Base-by-base conservation (phyloP, 2,113 vertebrate species). In the Solea solea region DNA sequence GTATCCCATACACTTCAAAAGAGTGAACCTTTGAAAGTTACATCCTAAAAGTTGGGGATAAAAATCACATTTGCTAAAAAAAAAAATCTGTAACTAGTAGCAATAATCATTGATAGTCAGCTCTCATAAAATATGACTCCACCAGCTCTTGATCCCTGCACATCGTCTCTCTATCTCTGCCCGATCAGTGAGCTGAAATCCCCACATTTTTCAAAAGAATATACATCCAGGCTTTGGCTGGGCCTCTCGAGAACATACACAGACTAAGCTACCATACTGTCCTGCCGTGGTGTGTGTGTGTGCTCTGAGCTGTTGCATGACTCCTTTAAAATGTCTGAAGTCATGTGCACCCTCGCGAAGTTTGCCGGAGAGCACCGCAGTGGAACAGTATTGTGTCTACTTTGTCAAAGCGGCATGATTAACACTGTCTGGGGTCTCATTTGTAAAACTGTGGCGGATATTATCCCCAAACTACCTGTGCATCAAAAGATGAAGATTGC, bases 171-270 rank as follows among this genome's bases (percentile, higher is more conserved):
- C 44, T 74, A 68, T 74, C 73, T 74, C 49, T 64, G 61, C 64
- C 45, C 48, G 66, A 64, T 49, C 62, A 77, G 48, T 74, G 59
- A 86, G 76, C 76, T 55, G 25, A 57, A 80, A 65, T 78, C 52
- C 78, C 54, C 40, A 61, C 10, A 40, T 69, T 75, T 75, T 75
- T 75, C 76, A 78, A 83, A 78, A 65, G 28, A 52, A 64, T 76
- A 76, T 69, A 71, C 76, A 8, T 68, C 71, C 56, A 55, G 44
- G 69, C 69, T 76, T 81, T 62, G 58, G 10, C 63, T 72, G 60
- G 53, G 58, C 50, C 49, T 74, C 63, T 57, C 34, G 59, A 74
- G 64, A 57, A 64, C 58, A 80, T 65, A 62, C 42, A 75, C 58
- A 83, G 63, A 79, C 69, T 79, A 76, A 86, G 57, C 58, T 62